Evolutionary conservation across 2,797 vertebrate species (phyloP).

Genomic region (Micrastur ruficollis): DNA sequence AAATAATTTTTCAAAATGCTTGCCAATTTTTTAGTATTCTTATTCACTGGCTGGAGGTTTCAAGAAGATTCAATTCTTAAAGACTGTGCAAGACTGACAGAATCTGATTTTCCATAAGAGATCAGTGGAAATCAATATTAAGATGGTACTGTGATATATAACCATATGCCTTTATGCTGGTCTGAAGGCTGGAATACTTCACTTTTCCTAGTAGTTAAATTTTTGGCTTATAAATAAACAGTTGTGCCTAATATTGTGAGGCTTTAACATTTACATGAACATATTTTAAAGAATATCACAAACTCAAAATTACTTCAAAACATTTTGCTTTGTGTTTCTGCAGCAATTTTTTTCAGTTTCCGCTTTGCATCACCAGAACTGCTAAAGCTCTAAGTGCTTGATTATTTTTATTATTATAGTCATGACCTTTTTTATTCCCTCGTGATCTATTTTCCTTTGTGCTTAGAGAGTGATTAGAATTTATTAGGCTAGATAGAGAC

Average conservation of each 20-base stretch:
- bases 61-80: neutral
- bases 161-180: neutral
- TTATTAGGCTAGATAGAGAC: slow-evolving; percentile 11
- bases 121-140: neutral
- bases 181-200: neutral
- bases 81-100: neutral
- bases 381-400: neutral
- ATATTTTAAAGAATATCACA: neutral
- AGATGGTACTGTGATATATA: neutral
- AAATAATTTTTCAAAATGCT: neutral
- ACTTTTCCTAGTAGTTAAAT: neutral
- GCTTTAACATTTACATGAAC: neutral
- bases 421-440: neutral
- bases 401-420: slow-evolving; percentile 8
- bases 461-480: slow-evolving; percentile 7
- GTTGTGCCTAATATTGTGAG: neutral
- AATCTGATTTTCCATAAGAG: neutral
- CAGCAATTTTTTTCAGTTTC: neutral
- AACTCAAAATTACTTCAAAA: neutral
- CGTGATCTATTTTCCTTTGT: slow-evolving; percentile 4
- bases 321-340: neutral
- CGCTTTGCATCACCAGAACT: neutral
- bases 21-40: neutral
- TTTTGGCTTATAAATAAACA: neutral
- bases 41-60: neutral